phyloP scores from a whole-genome alignment of 1,140 invertebrate species.

The Heliconius hermathena region DNA sequence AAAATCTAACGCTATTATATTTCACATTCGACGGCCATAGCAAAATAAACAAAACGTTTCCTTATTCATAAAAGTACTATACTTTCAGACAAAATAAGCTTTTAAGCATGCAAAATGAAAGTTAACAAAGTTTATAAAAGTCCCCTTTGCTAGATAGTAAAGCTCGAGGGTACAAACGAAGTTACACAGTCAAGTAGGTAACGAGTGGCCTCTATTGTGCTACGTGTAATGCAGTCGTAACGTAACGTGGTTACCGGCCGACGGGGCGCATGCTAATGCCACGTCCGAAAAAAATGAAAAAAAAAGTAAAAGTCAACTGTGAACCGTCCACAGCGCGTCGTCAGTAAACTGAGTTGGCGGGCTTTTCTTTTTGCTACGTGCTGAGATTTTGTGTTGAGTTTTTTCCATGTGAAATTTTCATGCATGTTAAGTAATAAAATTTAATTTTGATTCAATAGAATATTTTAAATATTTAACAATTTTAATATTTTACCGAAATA shows the following conservation, averaged over 20 bases:
- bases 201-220: constrained; percentile 69
- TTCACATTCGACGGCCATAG: neutral
- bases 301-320: constrained; percentile 55
- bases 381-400: constrained; percentile 36
- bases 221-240: constrained; percentile 53
- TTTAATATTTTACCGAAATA: neutral
- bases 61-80: constrained; percentile 9
- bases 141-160: constrained; percentile 47
- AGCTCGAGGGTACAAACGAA: constrained; percentile 62
- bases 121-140: constrained; percentile 43
- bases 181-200: constrained; percentile 79
- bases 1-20: neutral
- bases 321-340: constrained; percentile 40
- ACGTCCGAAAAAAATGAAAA: constrained; percentile 47
- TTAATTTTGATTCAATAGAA: neutral
- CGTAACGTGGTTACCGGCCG: constrained; percentile 60
- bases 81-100: constrained; percentile 16
- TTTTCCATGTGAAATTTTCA: constrained; percentile 31
- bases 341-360: constrained; percentile 37
- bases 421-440: constrained; percentile 4
- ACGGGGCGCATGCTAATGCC: constrained; percentile 65
- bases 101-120: constrained; percentile 35
- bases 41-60: neutral
- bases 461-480: constrained; percentile 1
- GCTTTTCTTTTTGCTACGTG: constrained; percentile 39